These are phyloP conservation scores for Pitangus sulphuratus DNA, from an alignment of 2,797 vertebrate species.

Conservation along the genomic window DNA sequence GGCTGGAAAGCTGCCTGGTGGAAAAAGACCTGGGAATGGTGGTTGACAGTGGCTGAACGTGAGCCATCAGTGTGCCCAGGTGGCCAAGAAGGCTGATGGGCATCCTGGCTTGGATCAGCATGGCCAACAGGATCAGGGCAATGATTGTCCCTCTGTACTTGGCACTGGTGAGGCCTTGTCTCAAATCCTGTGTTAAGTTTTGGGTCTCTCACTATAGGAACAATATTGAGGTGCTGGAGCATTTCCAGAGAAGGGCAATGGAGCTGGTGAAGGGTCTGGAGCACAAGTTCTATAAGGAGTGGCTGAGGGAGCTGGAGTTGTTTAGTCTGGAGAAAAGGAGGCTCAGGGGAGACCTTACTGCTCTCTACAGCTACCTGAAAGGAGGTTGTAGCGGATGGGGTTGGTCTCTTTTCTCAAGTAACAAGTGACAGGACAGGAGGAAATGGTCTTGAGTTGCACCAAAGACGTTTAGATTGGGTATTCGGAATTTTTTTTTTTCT, in stretches of 20 bases:
- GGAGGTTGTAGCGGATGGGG: neutral
- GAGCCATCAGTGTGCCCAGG: fast-evolving
- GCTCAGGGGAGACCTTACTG: neutral
- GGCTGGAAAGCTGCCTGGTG: neutral
- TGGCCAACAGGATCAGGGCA: neutral
- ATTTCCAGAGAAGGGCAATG: fast-evolving
- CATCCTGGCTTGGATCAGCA: neutral
- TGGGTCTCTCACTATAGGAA: neutral
- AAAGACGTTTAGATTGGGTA: neutral
- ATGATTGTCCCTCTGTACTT: neutral
- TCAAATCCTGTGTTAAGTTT: fast-evolving
- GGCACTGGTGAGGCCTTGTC: neutral
- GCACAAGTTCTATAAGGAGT: neutral
- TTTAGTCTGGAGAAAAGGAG: neutral
- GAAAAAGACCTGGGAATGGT: neutral
- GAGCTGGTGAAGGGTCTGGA: neutral
- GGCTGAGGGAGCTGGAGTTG: neutral
- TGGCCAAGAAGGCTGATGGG: neutral
- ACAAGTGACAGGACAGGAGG: neutral
- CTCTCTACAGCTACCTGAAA: neutral
- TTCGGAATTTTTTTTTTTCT: neutral
- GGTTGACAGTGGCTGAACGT: neutral
- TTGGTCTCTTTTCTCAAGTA: neutral
- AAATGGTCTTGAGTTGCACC: neutral
- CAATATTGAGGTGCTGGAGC: neutral